Evolutionary conservation across 2,113 vertebrate species (phyloP).

Genomic region (Elgaria multicarinata): DNA sequence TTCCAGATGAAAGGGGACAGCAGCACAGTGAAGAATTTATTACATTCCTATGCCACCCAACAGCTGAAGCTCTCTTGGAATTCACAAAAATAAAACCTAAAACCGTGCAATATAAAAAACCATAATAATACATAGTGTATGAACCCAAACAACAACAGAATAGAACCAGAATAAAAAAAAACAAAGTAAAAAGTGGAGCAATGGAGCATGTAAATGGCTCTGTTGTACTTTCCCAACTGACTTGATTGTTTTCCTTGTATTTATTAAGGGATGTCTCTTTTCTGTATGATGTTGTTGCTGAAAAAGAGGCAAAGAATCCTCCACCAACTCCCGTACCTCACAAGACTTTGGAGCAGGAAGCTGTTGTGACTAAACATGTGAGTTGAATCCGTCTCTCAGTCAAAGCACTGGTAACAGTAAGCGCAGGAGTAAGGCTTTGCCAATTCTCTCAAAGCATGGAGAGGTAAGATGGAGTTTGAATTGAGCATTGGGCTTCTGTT

Average conservation of each 20-base stretch:
- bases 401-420: not conserved
- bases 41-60: no score
- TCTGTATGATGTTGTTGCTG: constrained; percentile 76
- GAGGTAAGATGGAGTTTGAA: not conserved
- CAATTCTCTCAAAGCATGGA: not conserved
- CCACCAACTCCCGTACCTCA: not conserved
- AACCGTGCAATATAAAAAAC: no score
- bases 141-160: no score
- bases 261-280: constrained; percentile 86
- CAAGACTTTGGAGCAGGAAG: not conserved
- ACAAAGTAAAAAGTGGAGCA: not conserved
- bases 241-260: not conserved
- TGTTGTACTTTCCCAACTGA: not conserved
- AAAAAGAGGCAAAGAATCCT: constrained; percentile 56
- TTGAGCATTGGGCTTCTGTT: not conserved
- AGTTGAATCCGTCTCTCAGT: not conserved
- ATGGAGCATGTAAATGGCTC: rapidly evolving
- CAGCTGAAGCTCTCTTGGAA: no score
- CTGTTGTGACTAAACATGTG: not conserved
- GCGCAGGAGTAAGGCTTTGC: not conserved
- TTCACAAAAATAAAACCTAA: no score
- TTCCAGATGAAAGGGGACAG: not conserved
- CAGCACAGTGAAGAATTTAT: not conserved
- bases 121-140: no score
- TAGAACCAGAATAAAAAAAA: no score